Conservation (phyloP, 2,797 vertebrate genomes). For the Onychomys torridus region DNA sequence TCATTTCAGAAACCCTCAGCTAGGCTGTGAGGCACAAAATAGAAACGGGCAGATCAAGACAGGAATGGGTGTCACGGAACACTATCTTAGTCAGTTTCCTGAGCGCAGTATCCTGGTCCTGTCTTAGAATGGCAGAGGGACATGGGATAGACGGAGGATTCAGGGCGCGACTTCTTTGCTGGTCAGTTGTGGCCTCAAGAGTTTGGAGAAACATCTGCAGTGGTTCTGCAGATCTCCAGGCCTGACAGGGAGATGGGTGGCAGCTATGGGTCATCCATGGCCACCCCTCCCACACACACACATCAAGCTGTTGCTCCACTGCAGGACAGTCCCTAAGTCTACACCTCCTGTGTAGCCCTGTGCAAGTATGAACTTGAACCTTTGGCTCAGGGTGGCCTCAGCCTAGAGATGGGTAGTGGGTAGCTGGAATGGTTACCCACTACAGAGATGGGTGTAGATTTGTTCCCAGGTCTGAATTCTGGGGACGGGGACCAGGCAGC, state of each 20-base stretch:
- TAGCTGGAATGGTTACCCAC: too few species aligned
- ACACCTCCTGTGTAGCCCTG: not conserved
- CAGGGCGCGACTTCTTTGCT: not conserved
- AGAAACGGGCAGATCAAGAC: slow-evolving; percentile 42
- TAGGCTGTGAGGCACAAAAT: slow-evolving; percentile 64
- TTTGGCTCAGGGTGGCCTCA: not conserved
- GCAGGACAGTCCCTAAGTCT: too few species aligned
- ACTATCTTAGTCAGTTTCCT: slow-evolving; percentile 14
- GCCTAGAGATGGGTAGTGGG: not conserved
- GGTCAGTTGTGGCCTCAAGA: not conserved
- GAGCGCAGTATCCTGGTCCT: not conserved
- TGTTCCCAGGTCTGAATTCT: not conserved
- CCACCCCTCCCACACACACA: not conserved
- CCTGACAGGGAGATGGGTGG: not conserved
- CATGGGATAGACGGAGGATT: not conserved
- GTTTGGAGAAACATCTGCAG: not conserved
- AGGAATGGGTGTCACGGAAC: slow-evolving; percentile 28
- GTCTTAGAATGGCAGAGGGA: not conserved
- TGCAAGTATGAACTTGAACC: not conserved
- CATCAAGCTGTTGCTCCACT: too few species aligned
- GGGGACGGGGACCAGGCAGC: not conserved
- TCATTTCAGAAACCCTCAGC: slow-evolving; percentile 64
- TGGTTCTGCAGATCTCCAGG: not conserved
- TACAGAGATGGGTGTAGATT: not conserved
- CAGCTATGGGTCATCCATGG: fast-evolving